Base-by-base conservation (phyloP, 1,140 invertebrate genomes). In the Drosophila arizonae region DNA sequence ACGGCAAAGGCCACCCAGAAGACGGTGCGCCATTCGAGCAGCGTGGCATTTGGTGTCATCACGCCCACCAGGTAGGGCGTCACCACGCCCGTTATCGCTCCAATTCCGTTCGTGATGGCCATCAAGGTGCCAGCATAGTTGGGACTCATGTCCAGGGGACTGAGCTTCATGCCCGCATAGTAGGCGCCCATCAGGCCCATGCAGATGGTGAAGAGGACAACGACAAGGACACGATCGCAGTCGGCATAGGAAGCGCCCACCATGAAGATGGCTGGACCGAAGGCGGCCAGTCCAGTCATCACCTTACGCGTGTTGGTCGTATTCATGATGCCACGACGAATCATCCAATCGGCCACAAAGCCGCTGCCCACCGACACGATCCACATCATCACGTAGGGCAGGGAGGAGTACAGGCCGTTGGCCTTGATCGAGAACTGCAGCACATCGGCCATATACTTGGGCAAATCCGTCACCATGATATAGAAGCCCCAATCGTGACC, bases 401-500 rank as follows among this genome's bases (percentile, higher is more conserved):
- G 68, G 0, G 95, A 94, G 2, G 95, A 95, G 28, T 95, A 93
- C 0, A 94, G 90, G 3, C 95, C 95, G 70, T 96, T 95, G 76
- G 94, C 92, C 78, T 94, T 94, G 48, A 98, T 96, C 74, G 96
- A 94, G 91, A 97, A 97, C 85, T 96, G 94, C 8, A 98, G 92
- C 2, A 98, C 95, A 90, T 96, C 95, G 70, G 95, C 95, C 95
- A 99, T 96, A 92, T 98, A 99, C 93, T 96, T 97, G 2, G 98
- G 98, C 15, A 99, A 92, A 91, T 97, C 96, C 5, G 97, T 98
- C 0, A 98, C 94, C 94, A 98, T 96, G 3, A 97, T 98, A 89
- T 98, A 98, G 91, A 98, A 97, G 33, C 96, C 97, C 97, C 97
- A 99, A 92, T 98, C 97, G 92, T 98, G 96, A 17, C 96, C 96